Evolutionary conservation across 2,888 invertebrate species (phyloP), one percentile per base, ranked within the genome.

Genomic region (Hydraecia micacea): DNA sequence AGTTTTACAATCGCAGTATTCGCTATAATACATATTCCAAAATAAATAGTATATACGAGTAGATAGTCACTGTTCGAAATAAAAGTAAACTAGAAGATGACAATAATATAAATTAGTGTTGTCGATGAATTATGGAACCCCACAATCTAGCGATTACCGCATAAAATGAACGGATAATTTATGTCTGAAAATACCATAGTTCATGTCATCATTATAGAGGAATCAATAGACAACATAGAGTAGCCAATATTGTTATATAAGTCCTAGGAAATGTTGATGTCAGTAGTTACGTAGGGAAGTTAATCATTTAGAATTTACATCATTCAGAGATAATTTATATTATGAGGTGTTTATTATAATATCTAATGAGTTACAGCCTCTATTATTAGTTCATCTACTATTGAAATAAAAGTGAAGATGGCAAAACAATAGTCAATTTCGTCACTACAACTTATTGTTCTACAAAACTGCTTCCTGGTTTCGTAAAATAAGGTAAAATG

Each of bases 221-320:
- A 77, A 84, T 77, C 84, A 84, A 84, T 84, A 75, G 39, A 66
- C 62, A 79, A 77, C 75, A 81, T 77, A 32, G 13, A 67, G 67
- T 46, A 77, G 66, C 71, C 77, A 78, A 84, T 80, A 75, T 69
- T 80, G 73, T 81, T 85, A 87, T 60, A 73, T 85, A 85, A 86
- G 58, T 58, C 36, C 79, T 58, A 80, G 85, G 83, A 85, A 87
- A 83, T 67, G 58, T 73, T 67, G 63, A 70, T 67, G 79, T 74
- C 36, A 67, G 73, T 60, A 72, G 68, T 83, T 83, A 85, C 66
- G 81, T 68, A 63, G 36, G 15, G 13, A 75, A 76, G 63, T 72
- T 77, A 68, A 79, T 86, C 32, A 77, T 83, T 81, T 69, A 5
- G 32, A 68, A 79, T 75, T 73, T 74, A 55, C 66, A 70, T 79